Conservation (phyloP, 2,888 invertebrate species). For the Serripes groenlandicus region DNA sequence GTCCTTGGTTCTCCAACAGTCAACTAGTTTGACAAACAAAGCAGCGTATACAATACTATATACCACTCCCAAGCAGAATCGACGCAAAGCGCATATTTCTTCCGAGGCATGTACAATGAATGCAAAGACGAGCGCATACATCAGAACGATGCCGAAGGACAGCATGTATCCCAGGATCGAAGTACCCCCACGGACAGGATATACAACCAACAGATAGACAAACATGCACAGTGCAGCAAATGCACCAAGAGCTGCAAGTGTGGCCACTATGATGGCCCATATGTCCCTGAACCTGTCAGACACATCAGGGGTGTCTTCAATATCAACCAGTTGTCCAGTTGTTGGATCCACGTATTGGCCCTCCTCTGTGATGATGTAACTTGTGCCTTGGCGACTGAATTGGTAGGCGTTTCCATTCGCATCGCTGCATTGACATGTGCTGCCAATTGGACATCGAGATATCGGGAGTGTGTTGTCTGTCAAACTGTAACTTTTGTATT, state of each 20-base stretch:
- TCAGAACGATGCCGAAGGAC: conserved; percentile 85
- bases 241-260: conserved; percentile 85
- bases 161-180: conserved; percentile 87
- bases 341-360: conserved; percentile 78
- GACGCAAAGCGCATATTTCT: conserved; percentile 86
- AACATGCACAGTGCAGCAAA: conserved; percentile 85
- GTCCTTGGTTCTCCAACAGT: conserved; percentile 85
- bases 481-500: conserved; percentile 75
- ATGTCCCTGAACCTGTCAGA: conserved; percentile 81
- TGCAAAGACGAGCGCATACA: conserved; percentile 86
- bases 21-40: conserved; percentile 86
- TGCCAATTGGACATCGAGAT: conserved; percentile 77
- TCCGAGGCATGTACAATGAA: conserved; percentile 86
- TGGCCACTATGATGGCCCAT: conserved; percentile 85
- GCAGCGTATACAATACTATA: conserved; percentile 87
- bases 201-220: conserved; percentile 85
- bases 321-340: conserved; percentile 73
- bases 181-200: conserved; percentile 85
- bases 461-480: conserved; percentile 69
- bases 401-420: conserved; percentile 44
- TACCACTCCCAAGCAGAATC: conserved; percentile 86
- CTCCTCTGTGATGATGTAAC: conserved; percentile 70
- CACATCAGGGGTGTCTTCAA: conserved; percentile 66
- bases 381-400: conserved; percentile 56
- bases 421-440: conserved; percentile 73